Evolutionary conservation across 2,888 invertebrate genomes (phyloP), one percentile per base, ranked within the genome.

Genomic region (Erebia palarica): DNA sequence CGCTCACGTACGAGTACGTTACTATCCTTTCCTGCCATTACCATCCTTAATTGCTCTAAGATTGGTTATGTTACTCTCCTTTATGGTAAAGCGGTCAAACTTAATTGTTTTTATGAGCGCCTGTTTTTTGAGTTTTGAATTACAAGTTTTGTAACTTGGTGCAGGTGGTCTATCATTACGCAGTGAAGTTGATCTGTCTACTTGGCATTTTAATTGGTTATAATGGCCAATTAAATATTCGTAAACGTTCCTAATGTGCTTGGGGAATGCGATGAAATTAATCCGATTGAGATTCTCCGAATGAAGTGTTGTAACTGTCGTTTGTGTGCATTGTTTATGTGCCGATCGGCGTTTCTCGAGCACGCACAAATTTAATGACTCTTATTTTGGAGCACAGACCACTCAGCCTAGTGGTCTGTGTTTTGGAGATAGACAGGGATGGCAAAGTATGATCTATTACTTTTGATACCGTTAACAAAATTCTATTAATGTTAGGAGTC

Each of bases 51-150:
- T 92, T 91, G 89, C 87, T 86, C 86, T 84, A 74, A 82, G 86
- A 88, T 90, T 89, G 91, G 88, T 88, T 85, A 84, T 88, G 91
- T 89, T 91, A 89, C 88, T 88, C 86, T 88, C 86, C 86, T 89
- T 90, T 91, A 92, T 90, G 90, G 92, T 90, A 90, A 89, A 84
- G 91, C 90, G 92, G 91, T 89, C 90, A 88, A 87, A 87, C 85
- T 85, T 91, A 89, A 92, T 92, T 91, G 91, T 90, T 90, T 92
- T 92, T 90, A 92, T 89, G 91, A 84, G 84, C 84, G 88, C 85
- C 90, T 90, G 88, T 88, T 90, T 92, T 91, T 89, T 84, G 81
- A 85, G 78, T 74, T 78, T 77, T 80, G 81, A 82, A 82, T 84
- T 89, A 90, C 90, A 67, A 67, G 67, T 87, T 87, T 83, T 87